These are phyloP conservation scores for Rhorus exstirpatorius DNA, from an alignment of 2,888 invertebrate genomes.

Conservation along the genomic window DNA sequence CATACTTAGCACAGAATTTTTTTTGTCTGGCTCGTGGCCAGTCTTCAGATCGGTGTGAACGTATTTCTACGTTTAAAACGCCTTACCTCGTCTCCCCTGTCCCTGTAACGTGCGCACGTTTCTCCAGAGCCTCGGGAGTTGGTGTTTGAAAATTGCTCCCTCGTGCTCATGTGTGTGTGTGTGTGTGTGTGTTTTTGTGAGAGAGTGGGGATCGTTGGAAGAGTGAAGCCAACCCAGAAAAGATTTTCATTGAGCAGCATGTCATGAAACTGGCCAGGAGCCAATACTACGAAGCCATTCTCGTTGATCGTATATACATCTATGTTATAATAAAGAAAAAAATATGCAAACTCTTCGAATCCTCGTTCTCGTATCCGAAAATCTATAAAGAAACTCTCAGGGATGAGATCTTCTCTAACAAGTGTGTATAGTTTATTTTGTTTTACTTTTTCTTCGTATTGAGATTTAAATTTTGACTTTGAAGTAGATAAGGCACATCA, in stretches of 20 bases:
- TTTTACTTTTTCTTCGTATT: no score
- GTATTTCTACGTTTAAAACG: conserved; percentile 80
- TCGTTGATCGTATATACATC: conserved; percentile 28
- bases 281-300: conserved; percentile 81
- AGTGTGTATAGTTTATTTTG: no score
- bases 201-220: conserved; percentile 27
- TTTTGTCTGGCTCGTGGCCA: conserved; percentile 79
- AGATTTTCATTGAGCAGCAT: conserved; percentile 84
- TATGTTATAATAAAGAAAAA: background rate
- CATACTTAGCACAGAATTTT: conserved; percentile 37
- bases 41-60: conserved; percentile 78
- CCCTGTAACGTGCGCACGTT: conserved; percentile 16
- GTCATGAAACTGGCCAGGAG: conserved; percentile 81
- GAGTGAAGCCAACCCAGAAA: conserved; percentile 82
- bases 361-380: background rate
- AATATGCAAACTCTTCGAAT: conserved; percentile 11
- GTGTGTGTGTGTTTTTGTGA: conserved; percentile 15
- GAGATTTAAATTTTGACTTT: no score
- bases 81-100: background rate
- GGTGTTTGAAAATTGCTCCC: conserved; percentile 33
- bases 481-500: no score
- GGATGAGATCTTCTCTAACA: conserved; percentile 17
- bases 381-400: background rate
- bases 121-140: background rate
- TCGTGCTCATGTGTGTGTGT: background rate